Percentiles rank a stretch among this genome's conserved stretches.
Evolutionary conservation across 1,140 invertebrate genomes (phyloP).

Genomic region (Leptestheria dahalacensis): DNA sequence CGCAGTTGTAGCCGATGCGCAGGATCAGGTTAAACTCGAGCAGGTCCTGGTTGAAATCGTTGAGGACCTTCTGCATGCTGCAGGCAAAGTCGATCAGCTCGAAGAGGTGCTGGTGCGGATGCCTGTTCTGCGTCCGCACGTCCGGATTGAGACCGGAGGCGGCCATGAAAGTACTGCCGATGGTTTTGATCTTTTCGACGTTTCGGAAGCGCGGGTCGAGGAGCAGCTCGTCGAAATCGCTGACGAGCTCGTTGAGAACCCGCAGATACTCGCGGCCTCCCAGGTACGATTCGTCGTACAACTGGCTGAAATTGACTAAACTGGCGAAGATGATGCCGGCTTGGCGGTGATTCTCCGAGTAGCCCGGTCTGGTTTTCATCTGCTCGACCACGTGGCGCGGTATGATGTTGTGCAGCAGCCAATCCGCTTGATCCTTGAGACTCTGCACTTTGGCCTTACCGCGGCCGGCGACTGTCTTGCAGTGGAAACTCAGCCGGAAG

Average conservation of each 20-base stretch:
- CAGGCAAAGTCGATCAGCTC: slow-evolving; percentile 76
- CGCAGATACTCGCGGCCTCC: slow-evolving; percentile 82
- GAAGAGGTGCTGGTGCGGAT: slow-evolving; percentile 61
- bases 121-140: slow-evolving; percentile 35
- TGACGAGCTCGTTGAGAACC: slow-evolving; percentile 84
- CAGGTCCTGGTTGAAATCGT: slow-evolving; percentile 73
- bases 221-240: slow-evolving; percentile 86
- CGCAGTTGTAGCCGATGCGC: slow-evolving; percentile 48
- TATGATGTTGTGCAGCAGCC: slow-evolving; percentile 90
- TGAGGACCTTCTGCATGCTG: slow-evolving; percentile 69
- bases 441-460: slow-evolving; percentile 68
- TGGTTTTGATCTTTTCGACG: slow-evolving; percentile 96
- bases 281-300: slow-evolving; percentile 89
- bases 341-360: slow-evolving; percentile 86
- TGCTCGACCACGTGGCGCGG: slow-evolving; percentile 85
- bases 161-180: slow-evolving; percentile 94
- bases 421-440: slow-evolving; percentile 89
- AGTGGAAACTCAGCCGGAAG: slow-evolving; percentile 82
- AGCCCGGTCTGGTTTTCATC: slow-evolving; percentile 80
- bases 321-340: slow-evolving; percentile 89
- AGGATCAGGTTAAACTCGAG: slow-evolving; percentile 80
- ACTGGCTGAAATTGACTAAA: slow-evolving; percentile 89
- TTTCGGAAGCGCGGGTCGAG: slow-evolving; percentile 63
- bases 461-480: slow-evolving; percentile 70
- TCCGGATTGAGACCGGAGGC: slow-evolving; percentile 80